These are phyloP conservation scores for Piprites chloris DNA, from an alignment of 2,113 vertebrate species.

Conservation along the genomic window DNA sequence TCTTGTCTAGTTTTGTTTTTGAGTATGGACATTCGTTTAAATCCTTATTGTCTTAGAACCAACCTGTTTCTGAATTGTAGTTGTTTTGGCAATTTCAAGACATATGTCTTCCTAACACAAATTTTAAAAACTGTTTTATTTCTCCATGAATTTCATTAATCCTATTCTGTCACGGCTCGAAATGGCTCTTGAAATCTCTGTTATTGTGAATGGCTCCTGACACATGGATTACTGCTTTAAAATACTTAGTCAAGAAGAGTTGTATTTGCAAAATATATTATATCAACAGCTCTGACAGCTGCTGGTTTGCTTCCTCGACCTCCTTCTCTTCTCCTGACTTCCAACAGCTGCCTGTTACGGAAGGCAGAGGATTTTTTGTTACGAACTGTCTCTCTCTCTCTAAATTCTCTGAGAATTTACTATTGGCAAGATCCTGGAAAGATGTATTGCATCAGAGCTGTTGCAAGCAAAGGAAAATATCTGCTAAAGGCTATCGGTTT, in stretches of 20 bases:
- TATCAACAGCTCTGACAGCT: neutral
- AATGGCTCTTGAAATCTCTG: neutral
- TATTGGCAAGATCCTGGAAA: neutral
- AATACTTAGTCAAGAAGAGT: neutral
- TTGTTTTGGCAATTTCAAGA: neutral
- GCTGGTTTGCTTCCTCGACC: neutral
- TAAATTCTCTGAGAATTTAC: conserved; percentile 7
- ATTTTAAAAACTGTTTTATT: neutral
- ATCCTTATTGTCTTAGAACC: neutral
- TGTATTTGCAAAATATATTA: neutral
- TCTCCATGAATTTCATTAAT: neutral
- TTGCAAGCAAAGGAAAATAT: neutral
- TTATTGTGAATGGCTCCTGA: neutral
- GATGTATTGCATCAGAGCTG: neutral
- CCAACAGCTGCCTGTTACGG: neutral
- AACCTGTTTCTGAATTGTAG: neutral
- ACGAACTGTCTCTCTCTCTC: neutral
- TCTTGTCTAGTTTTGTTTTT: neutral
- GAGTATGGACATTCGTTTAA: neutral
- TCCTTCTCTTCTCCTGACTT: neutral
- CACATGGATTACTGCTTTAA: neutral
- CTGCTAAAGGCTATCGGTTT: neutral
- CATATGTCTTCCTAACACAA: neutral
- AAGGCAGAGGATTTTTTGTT: neutral
- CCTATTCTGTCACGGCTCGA: neutral